A percentile compares a stretch with the other conserved stretches of the same genome.
phyloP scores from a whole-genome alignment of 2,797 vertebrate species.

The Eurystomus glaucurus region DNA sequence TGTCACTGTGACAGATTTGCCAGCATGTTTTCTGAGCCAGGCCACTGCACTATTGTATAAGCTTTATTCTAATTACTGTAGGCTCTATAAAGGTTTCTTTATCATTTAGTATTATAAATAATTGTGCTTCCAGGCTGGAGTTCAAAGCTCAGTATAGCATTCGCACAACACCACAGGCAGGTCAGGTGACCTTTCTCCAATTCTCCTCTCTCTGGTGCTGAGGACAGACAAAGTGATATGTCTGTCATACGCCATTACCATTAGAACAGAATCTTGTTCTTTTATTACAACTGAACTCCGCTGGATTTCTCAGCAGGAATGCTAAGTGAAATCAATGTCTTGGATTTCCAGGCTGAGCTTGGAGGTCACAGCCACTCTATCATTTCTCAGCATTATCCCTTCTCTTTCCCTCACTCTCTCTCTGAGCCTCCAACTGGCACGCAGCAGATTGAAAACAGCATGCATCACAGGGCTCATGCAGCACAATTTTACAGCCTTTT shows the following conservation, averaged over 20 bases:
- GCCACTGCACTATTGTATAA: slow-evolving; percentile 33
- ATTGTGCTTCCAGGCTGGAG: slow-evolving; percentile 73
- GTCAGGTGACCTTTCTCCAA: slow-evolving; percentile 82
- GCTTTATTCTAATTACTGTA: slow-evolving; percentile 72
- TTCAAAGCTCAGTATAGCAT: slow-evolving; percentile 80
- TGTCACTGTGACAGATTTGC: slow-evolving; percentile 1
- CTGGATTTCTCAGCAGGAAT: slow-evolving; percentile 86
- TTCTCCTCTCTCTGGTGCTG: slow-evolving; percentile 72
- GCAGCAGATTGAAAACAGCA: slow-evolving; percentile 90
- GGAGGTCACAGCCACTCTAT: slow-evolving; percentile 87
- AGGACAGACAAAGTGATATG: slow-evolving; percentile 86
- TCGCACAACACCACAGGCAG: slow-evolving; percentile 74
- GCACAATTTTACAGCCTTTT: slow-evolving; percentile 86
- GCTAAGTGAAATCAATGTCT: slow-evolving; percentile 89
- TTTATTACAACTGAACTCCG: slow-evolving; percentile 88
- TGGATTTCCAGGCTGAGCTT: slow-evolving; percentile 87
- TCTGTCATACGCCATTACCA: slow-evolving; percentile 88
- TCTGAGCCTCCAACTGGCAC: slow-evolving; percentile 85
- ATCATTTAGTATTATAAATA: slow-evolving; percentile 80
- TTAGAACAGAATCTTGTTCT: slow-evolving; percentile 88
- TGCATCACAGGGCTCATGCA: slow-evolving; percentile 83
- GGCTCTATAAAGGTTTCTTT: slow-evolving; percentile 76
- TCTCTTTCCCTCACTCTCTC: slow-evolving; percentile 75
- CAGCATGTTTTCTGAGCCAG: slow-evolving; percentile 11
- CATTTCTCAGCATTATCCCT: slow-evolving; percentile 86